A percentile compares a stretch with the other conserved stretches of the same genome.
phyloP scores from a whole-genome alignment of 2,113 vertebrate genomes.

The Dicerorhinus sumatrensis region DNA sequence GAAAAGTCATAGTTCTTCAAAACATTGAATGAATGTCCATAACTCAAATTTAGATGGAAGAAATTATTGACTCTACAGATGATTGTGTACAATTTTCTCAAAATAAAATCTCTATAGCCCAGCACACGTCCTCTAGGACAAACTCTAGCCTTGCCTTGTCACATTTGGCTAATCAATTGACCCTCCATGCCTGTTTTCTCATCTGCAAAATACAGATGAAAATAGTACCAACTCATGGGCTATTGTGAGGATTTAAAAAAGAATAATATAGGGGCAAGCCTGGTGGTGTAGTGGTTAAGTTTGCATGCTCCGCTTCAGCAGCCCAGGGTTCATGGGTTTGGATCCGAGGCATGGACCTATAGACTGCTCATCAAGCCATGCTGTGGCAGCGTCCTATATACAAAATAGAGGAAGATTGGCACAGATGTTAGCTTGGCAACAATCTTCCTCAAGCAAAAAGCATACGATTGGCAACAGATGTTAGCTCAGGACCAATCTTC shows the following conservation, averaged over 20 bases:
- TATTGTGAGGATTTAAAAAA: neutral
- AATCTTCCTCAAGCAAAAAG: too few species aligned
- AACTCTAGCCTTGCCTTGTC: too few species aligned
- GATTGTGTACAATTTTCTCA: neutral
- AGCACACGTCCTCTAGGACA: rapidly evolving
- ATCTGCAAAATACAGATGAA: neutral
- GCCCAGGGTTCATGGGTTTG: too few species aligned
- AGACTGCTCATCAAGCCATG: too few species aligned
- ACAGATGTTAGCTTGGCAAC: too few species aligned
- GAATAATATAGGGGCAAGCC: rapidly evolving
- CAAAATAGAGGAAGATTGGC: too few species aligned
- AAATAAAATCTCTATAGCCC: neutral
- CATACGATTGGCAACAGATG: too few species aligned
- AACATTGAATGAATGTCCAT: rapidly evolving
- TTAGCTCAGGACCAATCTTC: too few species aligned
- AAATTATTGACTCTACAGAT: rapidly evolving
- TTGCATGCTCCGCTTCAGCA: too few species aligned
- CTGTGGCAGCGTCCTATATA: too few species aligned
- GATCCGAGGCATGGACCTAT: too few species aligned
- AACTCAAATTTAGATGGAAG: neutral
- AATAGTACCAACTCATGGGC: rapidly evolving
- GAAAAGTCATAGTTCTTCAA: neutral
- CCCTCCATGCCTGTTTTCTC: neutral
- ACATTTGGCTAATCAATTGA: rapidly evolving
- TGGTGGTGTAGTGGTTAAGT: too few species aligned